Evolutionary conservation across 2,888 invertebrate genomes (phyloP).

Genomic region (Octodonta nipae): DNA sequence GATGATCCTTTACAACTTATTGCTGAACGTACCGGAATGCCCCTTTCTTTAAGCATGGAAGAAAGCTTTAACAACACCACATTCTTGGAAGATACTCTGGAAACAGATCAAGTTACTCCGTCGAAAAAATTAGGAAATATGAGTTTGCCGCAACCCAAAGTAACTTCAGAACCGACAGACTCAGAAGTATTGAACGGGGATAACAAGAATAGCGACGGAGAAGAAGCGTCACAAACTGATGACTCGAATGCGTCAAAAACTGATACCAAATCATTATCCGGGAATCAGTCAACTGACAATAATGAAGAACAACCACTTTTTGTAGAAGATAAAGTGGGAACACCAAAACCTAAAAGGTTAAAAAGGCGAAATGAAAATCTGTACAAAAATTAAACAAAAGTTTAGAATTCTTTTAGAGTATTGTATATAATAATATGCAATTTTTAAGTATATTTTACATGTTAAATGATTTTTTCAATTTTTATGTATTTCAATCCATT

Average conservation of each 20-base stretch:
- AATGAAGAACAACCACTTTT: too few species aligned
- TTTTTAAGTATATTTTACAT: too few species aligned
- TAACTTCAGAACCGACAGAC: slow-evolving; percentile 6
- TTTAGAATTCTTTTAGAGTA: too few species aligned
- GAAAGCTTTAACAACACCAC: slow-evolving; percentile 11
- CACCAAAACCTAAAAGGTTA: slow-evolving; percentile 29
- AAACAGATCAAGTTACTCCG: slow-evolving; percentile 8
- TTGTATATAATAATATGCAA: too few species aligned
- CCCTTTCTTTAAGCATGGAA: slow-evolving; percentile 15
- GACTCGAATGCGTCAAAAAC: not conserved
- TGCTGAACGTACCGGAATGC: slow-evolving; percentile 13
- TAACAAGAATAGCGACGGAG: too few species aligned
- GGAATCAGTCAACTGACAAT: too few species aligned
- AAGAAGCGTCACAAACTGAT: too few species aligned
- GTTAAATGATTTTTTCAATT: too few species aligned
- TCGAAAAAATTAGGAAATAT: slow-evolving; percentile 12
- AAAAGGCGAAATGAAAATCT: slow-evolving; percentile 35
- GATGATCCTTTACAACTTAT: slow-evolving; percentile 57
- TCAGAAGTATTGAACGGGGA: not conserved
- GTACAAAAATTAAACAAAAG: too few species aligned
- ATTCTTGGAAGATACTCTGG: slow-evolving; percentile 12
- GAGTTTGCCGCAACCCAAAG: slow-evolving; percentile 25
- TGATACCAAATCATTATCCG: slow-evolving; percentile 4
- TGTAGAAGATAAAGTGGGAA: slow-evolving; percentile 7
- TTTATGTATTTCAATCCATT: too few species aligned